Evolutionary conservation across 2,888 invertebrate genomes (phyloP), one percentile per base, ranked within the genome.

Genomic region (Stenchaetothrips biformis): DNA sequence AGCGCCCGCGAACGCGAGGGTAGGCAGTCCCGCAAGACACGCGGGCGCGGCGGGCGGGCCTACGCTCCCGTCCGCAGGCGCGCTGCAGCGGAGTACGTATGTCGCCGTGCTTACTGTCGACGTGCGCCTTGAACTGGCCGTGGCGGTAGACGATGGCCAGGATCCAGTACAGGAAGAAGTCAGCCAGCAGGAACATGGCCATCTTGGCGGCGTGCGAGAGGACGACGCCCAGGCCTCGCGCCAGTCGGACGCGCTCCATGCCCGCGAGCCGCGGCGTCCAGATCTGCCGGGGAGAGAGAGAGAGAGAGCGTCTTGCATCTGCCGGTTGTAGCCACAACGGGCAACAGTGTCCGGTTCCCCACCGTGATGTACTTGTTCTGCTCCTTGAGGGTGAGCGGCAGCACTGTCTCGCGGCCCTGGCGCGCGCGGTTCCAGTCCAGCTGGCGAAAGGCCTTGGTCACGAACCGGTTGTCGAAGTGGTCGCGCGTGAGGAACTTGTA

Each of bases 81-180:
- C 67, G 67, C 67, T 37, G 37, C 2, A 4, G 4, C 37, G 37
- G 37, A 37, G 37, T n/a, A n/a, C n/a, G n/a, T n/a, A n/a, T n/a
- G n/a, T 37, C 37, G 37, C 37, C 16, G 48, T 79, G 67, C 81
- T 21, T 82, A 85, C 86, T 82, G 82, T 84, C 83, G 6, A 84
- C 82, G 27, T 84, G 82, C 3, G 86, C 83, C 79, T 85, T 74
- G 67, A 74, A 80, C 8, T 83, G 87, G 82, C 87, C 89, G 82
- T 90, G 87, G 81, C 85, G 84, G 78, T 87, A 84, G 49, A 90
- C 87, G 78, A 88, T 86, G 80, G 85, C 85, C 79, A 96, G 86
- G n/a, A 95, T 88, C 93, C 94, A 94, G 85, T 90, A 95, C 0
- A 96, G 87, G 37, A 92, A 90, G 85, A 93, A 95, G 86, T 97